Evolutionary conservation across 2,113 vertebrate species (phyloP).

Genomic region (Oreochromis tanganicae): DNA sequence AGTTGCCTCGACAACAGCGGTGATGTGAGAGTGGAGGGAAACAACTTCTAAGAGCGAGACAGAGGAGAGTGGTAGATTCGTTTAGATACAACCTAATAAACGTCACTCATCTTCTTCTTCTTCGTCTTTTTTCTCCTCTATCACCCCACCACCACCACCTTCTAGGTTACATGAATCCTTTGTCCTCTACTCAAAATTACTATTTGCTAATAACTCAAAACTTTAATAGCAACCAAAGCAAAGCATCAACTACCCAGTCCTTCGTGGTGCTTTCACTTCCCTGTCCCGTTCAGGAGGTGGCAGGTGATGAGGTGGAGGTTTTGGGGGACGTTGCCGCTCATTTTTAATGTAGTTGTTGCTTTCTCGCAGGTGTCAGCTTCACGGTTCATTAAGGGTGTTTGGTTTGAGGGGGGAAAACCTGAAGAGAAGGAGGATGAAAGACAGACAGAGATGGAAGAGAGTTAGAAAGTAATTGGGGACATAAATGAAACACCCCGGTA

Average conservation of each 20-base stretch:
- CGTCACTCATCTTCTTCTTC: slow-evolving; percentile 47
- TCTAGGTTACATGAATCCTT: slow-evolving; percentile 8
- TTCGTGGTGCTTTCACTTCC: not conserved
- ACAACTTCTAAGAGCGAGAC: slow-evolving; percentile 44
- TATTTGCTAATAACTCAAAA: slow-evolving; percentile 1
- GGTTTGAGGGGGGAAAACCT: slow-evolving; percentile 21
- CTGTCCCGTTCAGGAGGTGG: slow-evolving; percentile 31
- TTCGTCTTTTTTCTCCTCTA: not conserved
- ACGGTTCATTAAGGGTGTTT: slow-evolving; percentile 63
- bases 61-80: slow-evolving; percentile 21
- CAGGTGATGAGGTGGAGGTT: slow-evolving; percentile 49
- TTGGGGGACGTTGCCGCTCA: slow-evolving; percentile 28
- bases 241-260: not conserved
- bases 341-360: slow-evolving; percentile 56
- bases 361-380: slow-evolving; percentile 63
- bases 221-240: not conserved
- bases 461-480: slow-evolving; percentile 32
- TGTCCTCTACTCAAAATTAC: slow-evolving; percentile 12
- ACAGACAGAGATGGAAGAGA: slow-evolving; percentile 76
- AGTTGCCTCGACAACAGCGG: slow-evolving; percentile 38
- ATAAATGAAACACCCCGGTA: not conserved
- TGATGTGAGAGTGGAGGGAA: slow-evolving; percentile 53
- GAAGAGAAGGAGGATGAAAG: slow-evolving; percentile 76
- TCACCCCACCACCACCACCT: not conserved
- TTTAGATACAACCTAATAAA: slow-evolving; percentile 61